phyloP scores from a whole-genome alignment of 2,113 vertebrate genomes.

The Chrysemys picta region DNA sequence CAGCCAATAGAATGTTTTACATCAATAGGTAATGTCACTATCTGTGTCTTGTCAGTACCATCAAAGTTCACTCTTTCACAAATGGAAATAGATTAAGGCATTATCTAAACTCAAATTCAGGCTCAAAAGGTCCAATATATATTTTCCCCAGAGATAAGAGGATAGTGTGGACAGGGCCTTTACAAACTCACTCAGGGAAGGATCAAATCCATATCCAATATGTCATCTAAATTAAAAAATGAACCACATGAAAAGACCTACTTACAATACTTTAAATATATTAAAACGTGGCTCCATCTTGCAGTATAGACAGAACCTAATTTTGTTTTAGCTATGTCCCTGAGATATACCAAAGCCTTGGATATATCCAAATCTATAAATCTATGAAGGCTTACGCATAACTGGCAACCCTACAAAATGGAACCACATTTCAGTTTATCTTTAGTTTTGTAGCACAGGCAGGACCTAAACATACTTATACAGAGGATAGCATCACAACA shows the following conservation, averaged over 20 bases:
- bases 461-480: not conserved
- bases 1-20: not conserved
- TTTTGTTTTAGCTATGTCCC: not conserved
- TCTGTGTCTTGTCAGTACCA: not conserved
- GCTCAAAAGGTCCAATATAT: not conserved
- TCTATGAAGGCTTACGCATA: not conserved
- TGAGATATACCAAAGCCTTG: not conserved
- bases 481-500: not conserved
- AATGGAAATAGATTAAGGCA: not conserved
- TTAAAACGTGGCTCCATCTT: not conserved
- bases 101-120: not conserved
- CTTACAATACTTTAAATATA: rapidly evolving
- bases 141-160: not conserved
- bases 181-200: not conserved
- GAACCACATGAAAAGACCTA: not conserved
- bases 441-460: not conserved
- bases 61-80: not conserved
- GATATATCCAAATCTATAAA: not conserved
- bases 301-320: not conserved
- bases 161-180: not conserved
- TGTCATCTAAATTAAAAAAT: not conserved
- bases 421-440: not conserved
- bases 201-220: not conserved
- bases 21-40: not conserved
- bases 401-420: not conserved